phyloP scores from a whole-genome alignment of 2,888 invertebrate species.

The Heliconius cydno region DNA sequence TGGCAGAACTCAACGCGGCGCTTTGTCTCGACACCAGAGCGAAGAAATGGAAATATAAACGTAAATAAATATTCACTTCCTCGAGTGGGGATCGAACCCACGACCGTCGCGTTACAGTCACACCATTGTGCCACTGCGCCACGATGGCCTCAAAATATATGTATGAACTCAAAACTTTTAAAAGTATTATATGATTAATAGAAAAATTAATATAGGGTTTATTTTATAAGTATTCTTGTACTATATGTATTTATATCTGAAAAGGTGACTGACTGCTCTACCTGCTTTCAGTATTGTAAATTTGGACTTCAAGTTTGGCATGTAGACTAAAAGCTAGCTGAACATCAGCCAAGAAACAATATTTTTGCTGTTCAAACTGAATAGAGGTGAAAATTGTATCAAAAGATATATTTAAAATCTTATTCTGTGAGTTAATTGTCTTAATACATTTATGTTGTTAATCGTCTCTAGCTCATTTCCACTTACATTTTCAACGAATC shows the following conservation, averaged over 20 bases:
- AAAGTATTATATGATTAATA: background rate
- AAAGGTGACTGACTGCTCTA: slow-evolving; percentile 9
- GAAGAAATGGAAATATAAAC: no score
- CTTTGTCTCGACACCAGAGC: no score
- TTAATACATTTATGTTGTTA: background rate
- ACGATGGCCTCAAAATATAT: background rate
- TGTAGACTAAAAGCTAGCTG: slow-evolving; percentile 3
- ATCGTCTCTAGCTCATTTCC: no score
- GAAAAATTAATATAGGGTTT: background rate
- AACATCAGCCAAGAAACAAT: background rate
- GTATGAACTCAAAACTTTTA: background rate
- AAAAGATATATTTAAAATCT: background rate
- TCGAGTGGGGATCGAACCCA: no score
- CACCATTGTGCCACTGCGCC: no score
- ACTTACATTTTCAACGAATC: no score
- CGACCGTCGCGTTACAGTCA: no score
- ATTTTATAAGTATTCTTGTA: background rate
- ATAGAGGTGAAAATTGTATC: background rate
- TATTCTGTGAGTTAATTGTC: background rate
- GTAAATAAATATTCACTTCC: no score
- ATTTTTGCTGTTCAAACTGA: background rate
- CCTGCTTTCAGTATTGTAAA: background rate
- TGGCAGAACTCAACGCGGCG: no score
- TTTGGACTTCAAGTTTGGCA: slow-evolving; percentile 2
- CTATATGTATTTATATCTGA: background rate